Conservation (phyloP, 2,113 vertebrate genomes). For the Pseudopipra pipra region DNA sequence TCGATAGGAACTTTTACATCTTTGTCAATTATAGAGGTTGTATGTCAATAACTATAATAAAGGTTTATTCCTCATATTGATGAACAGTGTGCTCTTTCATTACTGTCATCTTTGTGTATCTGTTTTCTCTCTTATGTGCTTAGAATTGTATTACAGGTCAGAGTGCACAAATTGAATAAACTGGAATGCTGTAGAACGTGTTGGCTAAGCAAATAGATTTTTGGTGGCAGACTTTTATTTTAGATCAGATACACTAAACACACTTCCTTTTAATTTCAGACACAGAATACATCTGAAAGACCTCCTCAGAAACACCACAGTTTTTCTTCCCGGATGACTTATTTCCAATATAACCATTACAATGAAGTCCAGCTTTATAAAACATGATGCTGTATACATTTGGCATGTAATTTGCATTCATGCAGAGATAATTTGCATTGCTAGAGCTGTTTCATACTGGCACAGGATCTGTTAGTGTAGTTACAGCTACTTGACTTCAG, state of each 20-base stretch:
- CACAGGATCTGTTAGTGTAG: not conserved
- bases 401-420: not conserved
- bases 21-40: slow-evolving; percentile 12
- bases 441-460: not conserved
- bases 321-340: not conserved
- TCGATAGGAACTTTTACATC: not conserved
- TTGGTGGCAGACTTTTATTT: not conserved
- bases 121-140: slow-evolving; percentile 16
- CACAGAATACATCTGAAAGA: not conserved
- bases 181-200: not conserved
- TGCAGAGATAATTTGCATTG: not conserved
- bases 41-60: slow-evolving; percentile 25
- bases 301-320: not conserved
- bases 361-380: not conserved
- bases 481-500: not conserved
- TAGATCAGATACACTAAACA: not conserved
- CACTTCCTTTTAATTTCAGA: not conserved
- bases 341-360: slow-evolving; percentile 16
- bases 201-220: not conserved
- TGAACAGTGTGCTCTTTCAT: slow-evolving; percentile 34
- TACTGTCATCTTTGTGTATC: slow-evolving; percentile 37
- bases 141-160: slow-evolving; percentile 31
- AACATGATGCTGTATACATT: slow-evolving; percentile 26
- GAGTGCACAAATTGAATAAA: not conserved
- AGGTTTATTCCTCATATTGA: slow-evolving; percentile 32